Conservation (phyloP, 2,113 vertebrate species). For the Alethe castanea region DNA sequence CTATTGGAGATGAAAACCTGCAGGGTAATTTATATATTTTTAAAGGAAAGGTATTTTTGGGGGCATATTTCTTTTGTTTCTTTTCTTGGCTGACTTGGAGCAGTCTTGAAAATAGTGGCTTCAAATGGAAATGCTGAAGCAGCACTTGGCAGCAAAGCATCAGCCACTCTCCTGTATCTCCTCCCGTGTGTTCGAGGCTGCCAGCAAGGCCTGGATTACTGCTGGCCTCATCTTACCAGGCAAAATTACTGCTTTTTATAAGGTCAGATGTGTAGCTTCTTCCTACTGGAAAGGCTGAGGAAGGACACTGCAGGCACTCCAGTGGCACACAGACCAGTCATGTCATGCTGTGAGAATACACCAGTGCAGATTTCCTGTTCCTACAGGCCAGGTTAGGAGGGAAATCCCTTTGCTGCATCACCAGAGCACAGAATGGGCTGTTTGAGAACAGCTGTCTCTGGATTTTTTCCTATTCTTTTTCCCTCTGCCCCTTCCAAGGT, state of each 20-base stretch:
- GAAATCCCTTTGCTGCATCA: constrained; percentile 19
- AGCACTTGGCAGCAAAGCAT: background rate
- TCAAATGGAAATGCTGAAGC: background rate
- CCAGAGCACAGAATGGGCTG: background rate
- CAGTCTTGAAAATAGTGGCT: background rate
- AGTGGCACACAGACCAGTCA: background rate
- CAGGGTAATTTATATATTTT: background rate
- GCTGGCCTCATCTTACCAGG: constrained; percentile 2
- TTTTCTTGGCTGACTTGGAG: background rate
- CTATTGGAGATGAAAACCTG: background rate
- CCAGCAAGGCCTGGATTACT: background rate
- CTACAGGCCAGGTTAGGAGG: background rate
- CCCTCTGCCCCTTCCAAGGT: background rate
- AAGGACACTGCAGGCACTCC: constrained; percentile 15
- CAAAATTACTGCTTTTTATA: constrained; percentile 24
- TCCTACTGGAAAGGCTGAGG: constrained; percentile 45
- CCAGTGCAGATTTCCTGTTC: constrained; percentile 15
- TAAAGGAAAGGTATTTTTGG: background rate
- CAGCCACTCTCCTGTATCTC: background rate
- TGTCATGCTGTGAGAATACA: constrained; percentile 8
- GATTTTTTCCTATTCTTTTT: background rate
- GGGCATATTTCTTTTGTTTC: background rate
- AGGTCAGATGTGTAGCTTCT: constrained; percentile 58
- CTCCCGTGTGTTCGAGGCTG: background rate
- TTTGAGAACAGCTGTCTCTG: constrained; percentile 5